A percentile compares a stretch with the other conserved stretches of the same genome.
phyloP scores from a whole-genome alignment of 1,140 invertebrate species.

The Ceratitis capitata region DNA sequence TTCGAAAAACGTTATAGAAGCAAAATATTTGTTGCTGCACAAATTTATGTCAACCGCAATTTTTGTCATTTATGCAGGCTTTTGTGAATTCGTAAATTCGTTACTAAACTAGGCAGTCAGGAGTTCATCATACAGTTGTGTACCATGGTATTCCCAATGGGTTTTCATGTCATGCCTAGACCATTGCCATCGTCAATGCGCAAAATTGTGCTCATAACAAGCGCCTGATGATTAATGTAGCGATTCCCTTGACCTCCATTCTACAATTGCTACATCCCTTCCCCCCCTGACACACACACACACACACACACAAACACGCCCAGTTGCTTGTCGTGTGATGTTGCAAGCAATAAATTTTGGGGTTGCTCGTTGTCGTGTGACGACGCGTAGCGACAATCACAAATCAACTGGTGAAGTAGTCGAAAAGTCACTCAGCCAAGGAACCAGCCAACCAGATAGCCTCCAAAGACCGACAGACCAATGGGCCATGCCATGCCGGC shows the following conservation, averaged over 20 bases:
- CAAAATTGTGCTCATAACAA: constrained; percentile 14
- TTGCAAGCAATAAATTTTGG: constrained; percentile 16
- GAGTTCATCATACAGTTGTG: background rate
- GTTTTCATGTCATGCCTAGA: background rate
- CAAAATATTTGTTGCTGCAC: background rate
- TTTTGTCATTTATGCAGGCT: background rate
- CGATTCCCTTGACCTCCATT: constrained; percentile 35
- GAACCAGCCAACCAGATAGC: background rate
- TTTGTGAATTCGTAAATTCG: background rate
- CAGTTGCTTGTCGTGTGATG: background rate
- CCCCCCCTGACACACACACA: too few relatives aligned
- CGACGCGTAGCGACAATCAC: background rate
- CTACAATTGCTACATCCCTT: background rate
- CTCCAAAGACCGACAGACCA: background rate
- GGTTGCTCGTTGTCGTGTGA: background rate
- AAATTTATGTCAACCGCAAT: constrained; percentile 9
- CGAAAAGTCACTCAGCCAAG: background rate
- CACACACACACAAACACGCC: background rate
- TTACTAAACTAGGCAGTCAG: background rate
- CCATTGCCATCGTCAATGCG: background rate
- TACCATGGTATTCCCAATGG: background rate
- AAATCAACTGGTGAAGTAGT: background rate
- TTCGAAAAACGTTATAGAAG: background rate
- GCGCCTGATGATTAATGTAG: constrained; percentile 22
- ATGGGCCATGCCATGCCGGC: background rate